Conservation (phyloP, 2,797 vertebrate species). For the Babyrousa celebensis region DNA sequence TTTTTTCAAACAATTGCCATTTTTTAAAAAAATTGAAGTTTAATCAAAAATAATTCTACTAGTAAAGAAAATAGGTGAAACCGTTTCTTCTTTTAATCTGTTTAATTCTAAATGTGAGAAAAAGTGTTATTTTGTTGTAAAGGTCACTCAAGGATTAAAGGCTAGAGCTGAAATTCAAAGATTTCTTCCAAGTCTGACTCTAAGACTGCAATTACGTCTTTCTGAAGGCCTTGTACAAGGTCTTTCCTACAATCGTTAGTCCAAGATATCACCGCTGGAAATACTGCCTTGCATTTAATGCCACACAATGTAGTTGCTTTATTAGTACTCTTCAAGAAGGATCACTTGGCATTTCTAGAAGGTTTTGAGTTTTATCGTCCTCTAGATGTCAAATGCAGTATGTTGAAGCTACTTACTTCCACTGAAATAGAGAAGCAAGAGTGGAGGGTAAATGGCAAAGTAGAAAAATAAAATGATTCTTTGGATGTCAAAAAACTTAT, state of each 20-base stretch:
- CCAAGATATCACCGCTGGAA: background rate
- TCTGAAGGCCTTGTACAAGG: conserved; percentile 20
- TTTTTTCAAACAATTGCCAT: background rate
- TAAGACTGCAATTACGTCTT: conserved; percentile 51
- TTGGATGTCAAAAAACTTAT: background rate
- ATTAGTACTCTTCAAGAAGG: background rate
- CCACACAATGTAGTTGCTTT: background rate
- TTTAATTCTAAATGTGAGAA: conserved; percentile 49
- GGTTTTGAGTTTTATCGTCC: background rate
- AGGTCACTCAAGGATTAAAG: conserved; percentile 62
- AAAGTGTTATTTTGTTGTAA: conserved; percentile 41
- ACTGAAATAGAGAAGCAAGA: background rate
- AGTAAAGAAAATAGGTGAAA: conserved; percentile 30
- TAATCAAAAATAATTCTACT: background rate
- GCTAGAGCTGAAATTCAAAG: background rate
- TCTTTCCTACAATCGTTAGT: background rate
- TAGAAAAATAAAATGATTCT: background rate
- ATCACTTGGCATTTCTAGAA: background rate
- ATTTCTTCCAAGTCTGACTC: background rate
- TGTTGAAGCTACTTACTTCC: background rate
- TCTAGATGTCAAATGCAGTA: background rate
- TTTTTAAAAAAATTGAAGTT: conserved; percentile 29
- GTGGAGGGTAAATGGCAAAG: background rate
- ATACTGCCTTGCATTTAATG: background rate
- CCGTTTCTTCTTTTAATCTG: background rate